Evolutionary conservation across 1,140 invertebrate species (phyloP).

Genomic region (Octopus sinensis): DNA sequence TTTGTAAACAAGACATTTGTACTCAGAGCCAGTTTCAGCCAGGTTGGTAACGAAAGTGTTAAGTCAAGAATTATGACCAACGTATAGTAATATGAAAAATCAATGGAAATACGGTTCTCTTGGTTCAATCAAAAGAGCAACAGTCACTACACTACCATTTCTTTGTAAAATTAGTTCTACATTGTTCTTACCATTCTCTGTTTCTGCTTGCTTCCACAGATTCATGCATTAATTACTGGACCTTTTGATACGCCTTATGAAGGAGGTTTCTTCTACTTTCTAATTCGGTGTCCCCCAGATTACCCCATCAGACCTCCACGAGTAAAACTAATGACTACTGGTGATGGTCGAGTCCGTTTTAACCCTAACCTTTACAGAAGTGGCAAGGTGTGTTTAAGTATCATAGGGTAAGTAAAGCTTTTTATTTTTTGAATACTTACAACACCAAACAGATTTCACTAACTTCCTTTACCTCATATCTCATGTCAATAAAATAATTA

Average conservation of each 20-base stretch:
- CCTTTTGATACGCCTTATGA: slow-evolving; percentile 69
- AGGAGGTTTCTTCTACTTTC: slow-evolving; percentile 67
- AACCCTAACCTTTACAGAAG: slow-evolving; percentile 67
- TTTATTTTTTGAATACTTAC: neutral
- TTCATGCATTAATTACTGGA: slow-evolving; percentile 67
- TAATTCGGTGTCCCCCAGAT: slow-evolving; percentile 63
- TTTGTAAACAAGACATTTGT: no score
- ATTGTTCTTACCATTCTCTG: neutral
- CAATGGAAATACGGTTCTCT: neutral
- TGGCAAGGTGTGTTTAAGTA: slow-evolving; percentile 68
- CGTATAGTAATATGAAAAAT: neutral
- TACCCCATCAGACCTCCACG: slow-evolving; percentile 61
- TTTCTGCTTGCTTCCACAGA: slow-evolving; percentile 36
- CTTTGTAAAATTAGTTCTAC: neutral
- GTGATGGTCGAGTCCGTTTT: slow-evolving; percentile 64
- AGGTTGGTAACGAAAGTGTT: no score
- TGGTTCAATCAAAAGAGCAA: neutral
- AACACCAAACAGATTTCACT: no score
- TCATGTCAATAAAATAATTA: no score
- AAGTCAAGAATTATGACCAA: no score
- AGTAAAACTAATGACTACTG: slow-evolving; percentile 66
- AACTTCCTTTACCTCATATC: no score
- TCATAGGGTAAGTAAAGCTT: slow-evolving; percentile 62
- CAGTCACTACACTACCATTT: neutral
- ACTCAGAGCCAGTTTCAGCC: no score